A percentile compares a stretch with the other conserved stretches of the same genome.
These are phyloP conservation scores for Vidua macroura DNA, from an alignment of 2,113 vertebrate species.

Conservation along the genomic window DNA sequence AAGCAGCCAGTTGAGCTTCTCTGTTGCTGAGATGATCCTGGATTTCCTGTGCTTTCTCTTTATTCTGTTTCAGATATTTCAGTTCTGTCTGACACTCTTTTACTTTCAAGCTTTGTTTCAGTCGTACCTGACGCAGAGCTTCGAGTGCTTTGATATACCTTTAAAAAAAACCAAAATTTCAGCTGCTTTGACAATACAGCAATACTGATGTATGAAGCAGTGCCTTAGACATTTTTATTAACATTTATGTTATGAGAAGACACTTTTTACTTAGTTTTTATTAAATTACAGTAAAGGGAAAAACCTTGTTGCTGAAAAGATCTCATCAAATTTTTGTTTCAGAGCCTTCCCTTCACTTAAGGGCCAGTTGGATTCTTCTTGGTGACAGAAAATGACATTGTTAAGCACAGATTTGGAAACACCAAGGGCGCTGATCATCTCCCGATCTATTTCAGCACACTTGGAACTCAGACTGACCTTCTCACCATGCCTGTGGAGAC, in stretches of 20 bases:
- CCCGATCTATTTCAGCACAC: conserved; percentile 91
- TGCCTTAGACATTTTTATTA: neutral
- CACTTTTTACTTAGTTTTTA: neutral
- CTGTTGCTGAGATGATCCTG: conserved; percentile 79
- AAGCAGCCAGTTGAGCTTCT: conserved; percentile 86
- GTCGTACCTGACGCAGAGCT: conserved; percentile 86
- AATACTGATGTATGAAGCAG: neutral
- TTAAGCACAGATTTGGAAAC: conserved; percentile 94
- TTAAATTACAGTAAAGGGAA: conserved; percentile 5
- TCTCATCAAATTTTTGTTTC: conserved; percentile 98
- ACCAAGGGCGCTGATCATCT: conserved; percentile 93
- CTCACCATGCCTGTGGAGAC: conserved; percentile 78
- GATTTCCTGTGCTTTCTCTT: conserved; percentile 92
- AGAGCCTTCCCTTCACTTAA: conserved; percentile 94
- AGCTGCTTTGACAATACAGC: neutral
- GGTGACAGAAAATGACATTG: conserved; percentile 98
- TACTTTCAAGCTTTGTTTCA: conserved; percentile 81
- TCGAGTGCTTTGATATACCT: conserved; percentile 98
- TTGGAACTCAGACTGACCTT: conserved; percentile 92
- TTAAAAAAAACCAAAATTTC: neutral
- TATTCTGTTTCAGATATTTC: conserved; percentile 92
- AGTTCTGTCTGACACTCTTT: conserved; percentile 88
- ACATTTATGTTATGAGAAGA: neutral
- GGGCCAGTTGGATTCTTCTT: conserved; percentile 99
- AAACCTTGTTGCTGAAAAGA: conserved; percentile 97